Evolutionary conservation across 2,113 vertebrate genomes (phyloP).

Genomic region (Erythrocercus mccallii): DNA sequence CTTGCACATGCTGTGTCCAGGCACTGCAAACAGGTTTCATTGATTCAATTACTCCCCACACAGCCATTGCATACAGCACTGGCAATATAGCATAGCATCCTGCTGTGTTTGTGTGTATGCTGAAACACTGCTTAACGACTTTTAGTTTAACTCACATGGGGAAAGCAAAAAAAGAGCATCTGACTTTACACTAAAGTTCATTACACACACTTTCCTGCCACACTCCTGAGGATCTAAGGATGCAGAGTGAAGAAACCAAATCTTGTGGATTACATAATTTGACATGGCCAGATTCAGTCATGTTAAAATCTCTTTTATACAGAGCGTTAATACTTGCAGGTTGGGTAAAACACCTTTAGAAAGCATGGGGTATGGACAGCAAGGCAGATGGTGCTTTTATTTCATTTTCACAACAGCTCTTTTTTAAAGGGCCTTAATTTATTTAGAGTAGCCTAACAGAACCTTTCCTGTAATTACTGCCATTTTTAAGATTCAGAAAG

Average conservation of each 20-base stretch:
- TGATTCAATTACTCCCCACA: neutral
- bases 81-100: neutral
- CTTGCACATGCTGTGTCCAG: neutral
- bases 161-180: neutral
- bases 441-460: neutral
- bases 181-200: neutral
- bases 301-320: neutral
- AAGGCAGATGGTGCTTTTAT: neutral
- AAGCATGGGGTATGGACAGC: neutral
- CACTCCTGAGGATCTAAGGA: neutral
- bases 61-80: neutral
- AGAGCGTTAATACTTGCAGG: neutral
- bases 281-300: neutral
- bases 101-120: neutral
- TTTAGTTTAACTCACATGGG: neutral
- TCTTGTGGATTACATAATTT: neutral
- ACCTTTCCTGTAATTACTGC: neutral
- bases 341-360: neutral
- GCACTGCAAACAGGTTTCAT: neutral
- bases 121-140: neutral
- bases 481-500: neutral
- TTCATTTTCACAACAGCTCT: neutral
- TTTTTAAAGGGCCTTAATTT: neutral
- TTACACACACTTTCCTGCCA: neutral
- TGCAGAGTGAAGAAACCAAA: neutral